Percentiles rank a stretch among this genome's conserved stretches.
phyloP scores from a whole-genome alignment of 2,113 vertebrate genomes.

The Takifugu bimaculatus region DNA sequence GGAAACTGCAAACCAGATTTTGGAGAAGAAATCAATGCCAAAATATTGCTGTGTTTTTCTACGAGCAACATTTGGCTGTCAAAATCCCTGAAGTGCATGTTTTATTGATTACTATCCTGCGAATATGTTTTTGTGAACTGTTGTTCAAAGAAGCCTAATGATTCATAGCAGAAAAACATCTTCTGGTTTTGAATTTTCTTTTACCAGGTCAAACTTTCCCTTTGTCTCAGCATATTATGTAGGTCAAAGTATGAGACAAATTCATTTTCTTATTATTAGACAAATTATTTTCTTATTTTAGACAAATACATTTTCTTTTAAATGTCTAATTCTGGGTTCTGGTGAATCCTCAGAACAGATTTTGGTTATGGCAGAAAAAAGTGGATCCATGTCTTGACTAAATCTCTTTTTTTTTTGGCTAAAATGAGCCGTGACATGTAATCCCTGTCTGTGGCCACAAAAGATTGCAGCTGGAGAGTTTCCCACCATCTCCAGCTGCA shows the following conservation, averaged over 20 bases:
- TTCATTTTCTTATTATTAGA: no score
- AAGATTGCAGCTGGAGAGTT: slow-evolving; percentile 43
- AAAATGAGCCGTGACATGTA: slow-evolving; percentile 37
- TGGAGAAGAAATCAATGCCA: not conserved
- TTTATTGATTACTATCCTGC: not conserved
- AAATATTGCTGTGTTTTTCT: not conserved
- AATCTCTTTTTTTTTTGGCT: slow-evolving; percentile 27
- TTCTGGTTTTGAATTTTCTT: not conserved
- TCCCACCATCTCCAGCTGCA: slow-evolving; percentile 23
- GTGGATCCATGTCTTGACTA: slow-evolving; percentile 1
- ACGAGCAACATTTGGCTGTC: not conserved
- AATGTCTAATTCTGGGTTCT: not conserved
- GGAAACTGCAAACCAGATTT: not conserved
- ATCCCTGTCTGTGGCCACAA: slow-evolving; percentile 38
- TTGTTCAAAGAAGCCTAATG: slow-evolving; percentile 7
- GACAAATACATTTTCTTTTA: slow-evolving; percentile 8
- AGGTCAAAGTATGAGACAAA: slow-evolving; percentile 10
- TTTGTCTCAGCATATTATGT: slow-evolving; percentile 14
- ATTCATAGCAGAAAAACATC: slow-evolving; percentile 12
- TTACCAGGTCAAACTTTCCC: not conserved
- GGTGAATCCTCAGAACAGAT: not conserved
- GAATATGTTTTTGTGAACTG: slow-evolving; percentile 1
- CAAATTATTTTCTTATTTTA: no score
- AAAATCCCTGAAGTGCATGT: not conserved
- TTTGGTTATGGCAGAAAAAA: not conserved